phyloP scores from a whole-genome alignment of 2,888 invertebrate species.

The Tipula unca region DNA sequence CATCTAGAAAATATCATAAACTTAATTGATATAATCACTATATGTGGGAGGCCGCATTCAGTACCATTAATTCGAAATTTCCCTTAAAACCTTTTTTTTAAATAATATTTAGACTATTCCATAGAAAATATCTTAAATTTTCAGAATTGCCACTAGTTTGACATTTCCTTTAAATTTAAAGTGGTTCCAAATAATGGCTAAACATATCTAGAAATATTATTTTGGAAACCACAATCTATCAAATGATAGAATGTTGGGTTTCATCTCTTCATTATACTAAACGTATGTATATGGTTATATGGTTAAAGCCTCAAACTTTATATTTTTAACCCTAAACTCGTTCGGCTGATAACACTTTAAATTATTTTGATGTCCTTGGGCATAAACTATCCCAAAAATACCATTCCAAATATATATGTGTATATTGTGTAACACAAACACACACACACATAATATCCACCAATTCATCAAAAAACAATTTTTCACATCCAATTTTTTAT shows the following conservation, averaged over 20 bases:
- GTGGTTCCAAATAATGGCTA: too few species aligned
- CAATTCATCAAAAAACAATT: slow-evolving; percentile 8
- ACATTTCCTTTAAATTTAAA: too few species aligned
- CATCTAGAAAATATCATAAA: too few species aligned
- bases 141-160: too few species aligned
- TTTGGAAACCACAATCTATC: neutral
- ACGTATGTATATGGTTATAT: neutral
- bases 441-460: neutral
- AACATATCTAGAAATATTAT: too few species aligned
- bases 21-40: too few species aligned
- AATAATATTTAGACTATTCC: too few species aligned
- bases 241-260: neutral
- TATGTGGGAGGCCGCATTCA: too few species aligned
- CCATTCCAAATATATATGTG: neutral
- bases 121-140: too few species aligned
- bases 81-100: too few species aligned
- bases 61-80: too few species aligned
- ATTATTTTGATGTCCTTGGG: neutral
- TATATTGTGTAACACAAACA: neutral
- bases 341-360: neutral
- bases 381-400: neutral
- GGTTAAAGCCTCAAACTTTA: neutral
- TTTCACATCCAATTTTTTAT: neutral
- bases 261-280: neutral
- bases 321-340: neutral